Evolutionary conservation across 1,140 invertebrate genomes (phyloP).

Genomic region (Lordiphosa collinella): DNA sequence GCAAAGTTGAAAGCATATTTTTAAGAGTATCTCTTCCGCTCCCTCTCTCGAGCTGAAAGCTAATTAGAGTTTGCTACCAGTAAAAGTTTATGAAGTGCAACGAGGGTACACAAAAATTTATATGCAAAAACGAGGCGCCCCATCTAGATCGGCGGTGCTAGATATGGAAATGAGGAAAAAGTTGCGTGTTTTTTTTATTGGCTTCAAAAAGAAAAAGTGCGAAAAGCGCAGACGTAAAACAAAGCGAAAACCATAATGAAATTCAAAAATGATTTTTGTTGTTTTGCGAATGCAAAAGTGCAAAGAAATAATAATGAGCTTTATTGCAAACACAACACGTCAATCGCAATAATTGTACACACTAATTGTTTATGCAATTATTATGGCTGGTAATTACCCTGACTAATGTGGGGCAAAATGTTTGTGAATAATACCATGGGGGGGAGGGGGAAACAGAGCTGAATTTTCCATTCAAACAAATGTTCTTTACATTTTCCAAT

Average conservation of each 20-base stretch:
- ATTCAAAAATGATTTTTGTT: slow-evolving; percentile 34
- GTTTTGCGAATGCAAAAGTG: slow-evolving; percentile 30
- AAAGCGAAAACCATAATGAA: slow-evolving; percentile 15
- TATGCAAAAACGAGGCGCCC: slow-evolving; percentile 33
- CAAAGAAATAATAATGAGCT: slow-evolving; percentile 57
- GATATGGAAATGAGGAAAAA: slow-evolving; percentile 9
- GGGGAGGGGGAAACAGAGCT: too few species aligned
- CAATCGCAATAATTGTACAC: slow-evolving; percentile 70
- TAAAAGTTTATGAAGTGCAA: slow-evolving; percentile 76
- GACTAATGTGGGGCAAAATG: slow-evolving; percentile 71
- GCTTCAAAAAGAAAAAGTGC: background rate
- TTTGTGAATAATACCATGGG: slow-evolving; percentile 56
- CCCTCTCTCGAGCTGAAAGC: slow-evolving; percentile 28
- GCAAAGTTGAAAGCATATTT: slow-evolving; percentile 66
- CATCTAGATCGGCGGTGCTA: background rate
- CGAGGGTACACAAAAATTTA: slow-evolving; percentile 39
- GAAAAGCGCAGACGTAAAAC: background rate
- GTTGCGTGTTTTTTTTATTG: slow-evolving; percentile 45
- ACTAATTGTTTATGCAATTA: slow-evolving; percentile 75
- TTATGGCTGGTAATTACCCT: slow-evolving; percentile 63
- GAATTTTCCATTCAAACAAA: slow-evolving; percentile 9
- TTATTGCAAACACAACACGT: slow-evolving; percentile 42
- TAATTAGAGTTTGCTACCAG: slow-evolving; percentile 54
- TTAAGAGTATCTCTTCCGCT: slow-evolving; percentile 8
- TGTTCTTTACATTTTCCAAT: slow-evolving; percentile 36